These are phyloP conservation scores for Axea sp. DNA, from an alignment of 2,888 invertebrate species.

Conservation along the genomic window DNA sequence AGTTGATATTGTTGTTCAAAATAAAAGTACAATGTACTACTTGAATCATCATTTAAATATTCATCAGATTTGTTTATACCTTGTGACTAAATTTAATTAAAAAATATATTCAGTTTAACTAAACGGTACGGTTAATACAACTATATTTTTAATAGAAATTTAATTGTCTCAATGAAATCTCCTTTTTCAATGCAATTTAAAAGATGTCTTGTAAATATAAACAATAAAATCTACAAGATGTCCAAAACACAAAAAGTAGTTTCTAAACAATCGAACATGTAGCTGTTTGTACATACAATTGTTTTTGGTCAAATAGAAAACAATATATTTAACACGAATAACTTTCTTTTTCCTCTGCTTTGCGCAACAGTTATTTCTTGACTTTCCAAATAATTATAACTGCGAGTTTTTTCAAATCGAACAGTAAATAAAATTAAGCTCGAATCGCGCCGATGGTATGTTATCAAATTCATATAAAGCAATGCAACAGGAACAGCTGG, in stretches of 20 bases:
- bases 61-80: too few relatives aligned
- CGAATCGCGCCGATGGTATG: slow-evolving; percentile 1
- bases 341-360: slow-evolving; percentile 24
- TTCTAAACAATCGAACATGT: slow-evolving; percentile 6
- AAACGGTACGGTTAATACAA: too few relatives aligned
- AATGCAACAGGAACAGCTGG: not conserved
- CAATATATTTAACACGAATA: slow-evolving; percentile 32
- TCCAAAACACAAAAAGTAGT: not conserved
- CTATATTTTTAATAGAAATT: too few relatives aligned
- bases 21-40: too few relatives aligned
- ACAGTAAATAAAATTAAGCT: slow-evolving; percentile 20
- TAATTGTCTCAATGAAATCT: too few relatives aligned
- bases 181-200: too few relatives aligned
- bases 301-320: slow-evolving; percentile 41
- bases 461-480: slow-evolving; percentile 31
- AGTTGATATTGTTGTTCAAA: too few relatives aligned
- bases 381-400: slow-evolving; percentile 39
- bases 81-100: too few relatives aligned
- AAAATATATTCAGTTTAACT: too few relatives aligned
- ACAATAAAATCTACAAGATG: too few relatives aligned
- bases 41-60: too few relatives aligned
- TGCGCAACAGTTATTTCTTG: slow-evolving; percentile 17
- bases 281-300: slow-evolving; percentile 4
- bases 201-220: too few relatives aligned
- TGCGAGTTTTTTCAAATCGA: slow-evolving; percentile 5